A percentile compares a stretch with the other conserved stretches of the same genome.
Evolutionary conservation across 2,888 invertebrate genomes (phyloP).

Genomic region (Acrobasis consociella): DNA sequence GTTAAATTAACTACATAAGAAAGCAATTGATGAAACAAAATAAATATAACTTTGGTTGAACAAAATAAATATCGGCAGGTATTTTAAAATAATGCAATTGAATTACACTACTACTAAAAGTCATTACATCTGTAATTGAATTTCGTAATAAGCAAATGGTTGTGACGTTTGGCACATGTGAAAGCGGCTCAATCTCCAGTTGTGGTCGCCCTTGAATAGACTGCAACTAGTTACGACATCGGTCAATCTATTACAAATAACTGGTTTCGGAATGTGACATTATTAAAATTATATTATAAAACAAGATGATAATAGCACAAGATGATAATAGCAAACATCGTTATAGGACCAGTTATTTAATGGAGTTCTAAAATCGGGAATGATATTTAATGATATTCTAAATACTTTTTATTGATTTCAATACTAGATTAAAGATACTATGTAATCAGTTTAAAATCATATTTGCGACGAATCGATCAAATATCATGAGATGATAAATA

Average conservation of each 20-base stretch:
- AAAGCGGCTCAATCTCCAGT: constrained; percentile 8
- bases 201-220: constrained; percentile 17
- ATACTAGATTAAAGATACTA: no score
- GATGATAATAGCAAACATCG: background rate
- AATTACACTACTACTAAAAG: background rate
- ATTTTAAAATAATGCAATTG: background rate
- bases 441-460: no score
- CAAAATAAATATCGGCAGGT: background rate
- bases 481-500: no score
- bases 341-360: constrained; percentile 12
- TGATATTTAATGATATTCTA: no score
- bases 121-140: constrained; percentile 19
- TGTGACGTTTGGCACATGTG: constrained; percentile 3
- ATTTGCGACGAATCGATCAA: no score
- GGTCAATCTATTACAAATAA: constrained; percentile 16
- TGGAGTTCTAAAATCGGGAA: no score
- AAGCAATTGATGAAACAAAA: no score
- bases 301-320: constrained; percentile 4
- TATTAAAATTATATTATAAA: constrained; percentile 17
- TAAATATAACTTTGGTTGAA: no score
- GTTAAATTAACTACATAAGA: no score
- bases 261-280: constrained; percentile 21
- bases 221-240: constrained; percentile 15
- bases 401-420: no score
- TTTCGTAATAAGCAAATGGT: constrained; percentile 11